phyloP scores from a whole-genome alignment of 2,797 vertebrate species.

The Miichthys miiuy region DNA sequence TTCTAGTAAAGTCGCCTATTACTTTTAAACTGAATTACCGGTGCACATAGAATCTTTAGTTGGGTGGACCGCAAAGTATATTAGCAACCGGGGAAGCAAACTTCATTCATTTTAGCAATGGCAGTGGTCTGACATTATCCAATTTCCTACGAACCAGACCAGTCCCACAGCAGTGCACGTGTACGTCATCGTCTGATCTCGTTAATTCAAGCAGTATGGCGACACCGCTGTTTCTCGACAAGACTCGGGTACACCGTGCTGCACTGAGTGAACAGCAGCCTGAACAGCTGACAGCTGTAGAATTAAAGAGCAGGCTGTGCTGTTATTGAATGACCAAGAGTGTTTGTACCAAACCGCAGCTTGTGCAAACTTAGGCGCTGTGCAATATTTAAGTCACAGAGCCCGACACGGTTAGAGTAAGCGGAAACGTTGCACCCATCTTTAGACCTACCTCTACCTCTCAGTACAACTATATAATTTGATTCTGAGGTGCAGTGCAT shows the following conservation, averaged over 20 bases:
- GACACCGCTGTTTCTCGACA: neutral
- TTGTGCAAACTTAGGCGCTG: neutral
- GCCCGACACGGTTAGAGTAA: neutral
- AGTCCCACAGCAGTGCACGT: slow-evolving; percentile 6
- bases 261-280: slow-evolving; percentile 20
- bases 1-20: slow-evolving; percentile 6
- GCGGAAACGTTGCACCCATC: too few relatives aligned
- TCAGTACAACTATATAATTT: slow-evolving; percentile 4
- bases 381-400: neutral
- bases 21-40: neutral
- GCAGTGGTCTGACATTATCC: slow-evolving; percentile 14
- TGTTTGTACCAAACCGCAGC: slow-evolving; percentile 9
- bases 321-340: slow-evolving; percentile 18
- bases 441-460: neutral
- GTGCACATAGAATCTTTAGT: neutral
- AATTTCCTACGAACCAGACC: slow-evolving; percentile 26
- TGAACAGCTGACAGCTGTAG: slow-evolving; percentile 40
- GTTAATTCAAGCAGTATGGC: slow-evolving; percentile 33
- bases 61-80: neutral
- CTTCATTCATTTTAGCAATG: neutral
- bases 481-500: neutral
- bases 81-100: slow-evolving; percentile 18
- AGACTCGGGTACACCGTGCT: neutral
- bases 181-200: neutral
- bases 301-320: slow-evolving; percentile 37